Base-by-base conservation (phyloP, 2,888 invertebrate genomes). In the Lutraria lutraria region DNA sequence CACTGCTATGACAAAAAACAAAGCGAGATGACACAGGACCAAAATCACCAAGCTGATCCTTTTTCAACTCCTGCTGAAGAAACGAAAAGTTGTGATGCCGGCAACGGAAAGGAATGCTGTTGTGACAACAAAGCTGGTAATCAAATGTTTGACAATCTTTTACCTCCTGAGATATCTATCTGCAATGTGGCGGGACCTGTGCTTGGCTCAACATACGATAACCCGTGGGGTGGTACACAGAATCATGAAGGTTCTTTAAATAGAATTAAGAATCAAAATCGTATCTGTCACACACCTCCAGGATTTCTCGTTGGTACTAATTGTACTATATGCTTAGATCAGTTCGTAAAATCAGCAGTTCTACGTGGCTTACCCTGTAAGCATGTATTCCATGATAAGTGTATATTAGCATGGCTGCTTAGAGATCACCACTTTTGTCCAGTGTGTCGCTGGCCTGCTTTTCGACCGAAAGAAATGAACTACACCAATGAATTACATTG, bases 341-440 rank as follows among this genome's bases (percentile, higher is more conserved):
- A 95, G 43, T 97, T 97, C 92, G 90, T 91, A 34, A 91, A 92
- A 60, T 96, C 96, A 13, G 95, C 96, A 8, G 86, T 96, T 29
- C 93, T 97, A 56, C 97, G 97, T 93, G 97, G 97, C 2, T 95
- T 97, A 87, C 97, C 97, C 0, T 97, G 97, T 94, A 97, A 97
- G 10, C 97, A 97, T 93, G 96, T 96, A 86, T 97, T 97, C 94
- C 97, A 97, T 93, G 96, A 97, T 90, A 93, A 95, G n/a, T 97
- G 97, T 94, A 97, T 97, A 76, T 94, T 97, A 93, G 93, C 95
- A 21, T 97, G 97, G 97, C 95, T 97, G 21, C 95, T 96, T 12
- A 94, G 97, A 85, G 97, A 97, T 91, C 97, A 97, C 92, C 97
- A 97, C 92, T 97, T 97, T 90, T 97, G 97, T 92, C 97, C 97